Evolutionary conservation across 2,888 invertebrate genomes (phyloP).

Genomic region (Melinopterus prodromus): DNA sequence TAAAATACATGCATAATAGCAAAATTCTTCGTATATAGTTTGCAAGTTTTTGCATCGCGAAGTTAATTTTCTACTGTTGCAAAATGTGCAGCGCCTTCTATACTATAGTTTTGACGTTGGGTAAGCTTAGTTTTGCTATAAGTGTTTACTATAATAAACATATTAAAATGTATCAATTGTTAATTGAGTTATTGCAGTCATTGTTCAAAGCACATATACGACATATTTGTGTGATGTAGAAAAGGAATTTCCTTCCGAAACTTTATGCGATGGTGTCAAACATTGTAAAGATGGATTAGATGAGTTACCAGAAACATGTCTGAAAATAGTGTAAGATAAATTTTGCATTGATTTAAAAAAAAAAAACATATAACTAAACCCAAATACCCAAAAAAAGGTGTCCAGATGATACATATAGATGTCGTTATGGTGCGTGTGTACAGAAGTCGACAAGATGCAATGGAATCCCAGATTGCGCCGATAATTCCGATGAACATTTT

Average conservation of each 20-base stretch:
- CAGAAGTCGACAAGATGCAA: constrained; percentile 49
- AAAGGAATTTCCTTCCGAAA: not conserved
- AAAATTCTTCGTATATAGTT: not conserved
- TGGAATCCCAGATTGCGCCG: constrained; percentile 49
- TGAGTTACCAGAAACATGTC: constrained; percentile 34
- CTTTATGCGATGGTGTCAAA: constrained; percentile 44
- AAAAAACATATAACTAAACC: not conserved
- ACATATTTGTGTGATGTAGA: not conserved
- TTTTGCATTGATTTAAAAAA: no score
- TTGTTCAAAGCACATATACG: not conserved
- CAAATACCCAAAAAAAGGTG: constrained; percentile 40
- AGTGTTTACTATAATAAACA: no score
- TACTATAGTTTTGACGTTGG: not conserved
- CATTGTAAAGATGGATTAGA: constrained; percentile 48
- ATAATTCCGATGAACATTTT: constrained; percentile 50
- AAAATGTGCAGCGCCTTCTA: not conserved
- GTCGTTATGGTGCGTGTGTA: constrained; percentile 55
- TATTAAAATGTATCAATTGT: not conserved
- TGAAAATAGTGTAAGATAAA: not conserved
- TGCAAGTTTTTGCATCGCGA: not conserved
- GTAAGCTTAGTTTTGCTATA: not conserved
- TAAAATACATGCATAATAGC: not conserved
- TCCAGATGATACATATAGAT: constrained; percentile 49
- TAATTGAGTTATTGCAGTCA: not conserved
- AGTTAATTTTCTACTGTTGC: not conserved